Conservation (phyloP, 2,797 vertebrate species). For the Orientallactaga sibirica region DNA sequence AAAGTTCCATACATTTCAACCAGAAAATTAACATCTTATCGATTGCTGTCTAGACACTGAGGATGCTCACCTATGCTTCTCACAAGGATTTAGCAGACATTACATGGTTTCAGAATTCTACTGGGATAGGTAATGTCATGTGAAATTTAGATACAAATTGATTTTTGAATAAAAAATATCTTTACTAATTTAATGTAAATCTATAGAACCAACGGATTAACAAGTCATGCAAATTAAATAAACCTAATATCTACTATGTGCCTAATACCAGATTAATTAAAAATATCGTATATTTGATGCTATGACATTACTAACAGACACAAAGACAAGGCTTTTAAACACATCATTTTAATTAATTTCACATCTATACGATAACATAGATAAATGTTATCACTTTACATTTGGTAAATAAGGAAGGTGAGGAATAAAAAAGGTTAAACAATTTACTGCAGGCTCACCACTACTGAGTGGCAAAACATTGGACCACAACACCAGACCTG, state of each 20-base stretch:
- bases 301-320: background rate
- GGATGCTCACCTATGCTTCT: background rate
- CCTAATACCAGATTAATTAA: background rate
- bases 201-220: background rate
- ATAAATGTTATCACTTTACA: conserved; percentile 14
- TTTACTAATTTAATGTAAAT: conserved; percentile 39
- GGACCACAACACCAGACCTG: background rate
- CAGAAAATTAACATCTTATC: conserved; percentile 22
- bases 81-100: background rate
- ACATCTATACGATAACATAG: background rate
- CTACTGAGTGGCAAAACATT: background rate
- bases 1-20: background rate
- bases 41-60: background rate
- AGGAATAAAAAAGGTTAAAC: background rate
- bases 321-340: conserved; percentile 22
- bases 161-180: background rate
- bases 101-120: background rate
- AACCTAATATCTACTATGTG: conserved; percentile 7
- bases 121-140: background rate
- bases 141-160: background rate
- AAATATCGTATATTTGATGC: background rate
- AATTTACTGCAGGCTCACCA: background rate
- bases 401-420: conserved; percentile 27
- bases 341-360: conserved; percentile 39
- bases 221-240: background rate